Evolutionary conservation across 92 coral and sea anemone genomes (phyloP).

Genomic region (Paragorgia papillata): DNA sequence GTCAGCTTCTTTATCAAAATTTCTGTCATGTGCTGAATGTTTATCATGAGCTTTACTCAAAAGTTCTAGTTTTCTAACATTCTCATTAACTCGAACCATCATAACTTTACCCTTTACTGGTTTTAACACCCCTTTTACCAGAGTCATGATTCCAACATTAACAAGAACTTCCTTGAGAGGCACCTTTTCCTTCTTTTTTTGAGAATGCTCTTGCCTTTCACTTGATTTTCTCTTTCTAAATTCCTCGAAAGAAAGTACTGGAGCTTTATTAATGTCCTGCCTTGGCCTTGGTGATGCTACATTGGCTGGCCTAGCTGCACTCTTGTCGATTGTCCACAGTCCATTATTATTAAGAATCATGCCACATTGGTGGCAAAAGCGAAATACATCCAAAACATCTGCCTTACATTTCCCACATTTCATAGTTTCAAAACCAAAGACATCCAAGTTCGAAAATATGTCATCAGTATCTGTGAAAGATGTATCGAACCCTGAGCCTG

Average conservation of each 20-base stretch:
- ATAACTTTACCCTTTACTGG: conserved; percentile 52
- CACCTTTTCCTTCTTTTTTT: conserved; percentile 35
- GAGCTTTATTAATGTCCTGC: no score
- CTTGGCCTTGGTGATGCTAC: conserved; percentile 30
- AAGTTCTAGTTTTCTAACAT: conserved; percentile 42
- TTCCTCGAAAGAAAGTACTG: conserved; percentile 38
- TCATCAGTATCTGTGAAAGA: no score
- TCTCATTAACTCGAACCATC: conserved; percentile 35
- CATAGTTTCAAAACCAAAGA: no score
- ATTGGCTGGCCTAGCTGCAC: conserved; percentile 5
- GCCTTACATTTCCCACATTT: no score
- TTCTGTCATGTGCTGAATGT: conserved; percentile 3
- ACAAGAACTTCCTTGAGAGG: conserved; percentile 33
- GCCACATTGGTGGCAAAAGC: conserved; percentile 45
- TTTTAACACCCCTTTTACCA: conserved; percentile 26
- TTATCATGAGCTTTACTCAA: conserved; percentile 36
- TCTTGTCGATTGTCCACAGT: conserved; percentile 27
- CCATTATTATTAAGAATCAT: no score
- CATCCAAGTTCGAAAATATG: no score
- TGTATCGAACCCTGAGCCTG: no score
- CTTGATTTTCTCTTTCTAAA: conserved; percentile 17
- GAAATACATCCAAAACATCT: conserved; percentile 43
- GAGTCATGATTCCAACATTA: conserved; percentile 40
- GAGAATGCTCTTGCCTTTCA: not conserved
- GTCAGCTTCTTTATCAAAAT: conserved; percentile 16